Conservation (phyloP, 2,888 invertebrate genomes). For the Mythimna albipuncta region DNA sequence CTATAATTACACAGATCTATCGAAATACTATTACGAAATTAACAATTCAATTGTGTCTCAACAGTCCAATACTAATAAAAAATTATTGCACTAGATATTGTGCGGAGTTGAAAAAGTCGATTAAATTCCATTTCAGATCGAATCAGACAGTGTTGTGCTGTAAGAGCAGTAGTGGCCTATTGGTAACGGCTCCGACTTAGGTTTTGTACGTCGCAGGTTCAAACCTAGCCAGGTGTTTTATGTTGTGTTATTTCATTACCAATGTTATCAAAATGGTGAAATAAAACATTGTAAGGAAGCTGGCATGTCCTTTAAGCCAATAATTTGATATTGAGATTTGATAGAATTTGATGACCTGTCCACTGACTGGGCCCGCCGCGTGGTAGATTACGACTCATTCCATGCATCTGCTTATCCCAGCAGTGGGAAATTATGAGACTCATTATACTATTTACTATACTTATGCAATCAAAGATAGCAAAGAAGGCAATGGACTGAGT, state of each 20-base stretch:
- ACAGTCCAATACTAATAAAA: constrained; percentile 58
- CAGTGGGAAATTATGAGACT: background rate
- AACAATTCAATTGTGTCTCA: constrained; percentile 62
- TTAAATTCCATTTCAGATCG: constrained; percentile 55
- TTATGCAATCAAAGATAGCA: no score
- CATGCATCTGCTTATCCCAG: background rate
- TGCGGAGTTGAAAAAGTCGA: constrained; percentile 52
- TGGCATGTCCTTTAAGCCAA: background rate
- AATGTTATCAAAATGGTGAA: background rate
- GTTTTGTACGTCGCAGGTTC: background rate
- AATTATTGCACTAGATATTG: constrained; percentile 52
- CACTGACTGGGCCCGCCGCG: background rate
- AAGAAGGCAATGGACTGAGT: no score
- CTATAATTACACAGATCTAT: constrained; percentile 55
- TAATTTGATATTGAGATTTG: no score
- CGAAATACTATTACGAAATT: constrained; percentile 57
- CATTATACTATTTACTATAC: background rate
- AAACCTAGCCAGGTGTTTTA: no score
- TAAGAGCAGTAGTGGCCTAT: background rate
- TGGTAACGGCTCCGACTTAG: background rate
- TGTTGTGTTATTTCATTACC: background rate
- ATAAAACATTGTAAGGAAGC: background rate
- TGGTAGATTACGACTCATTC: background rate
- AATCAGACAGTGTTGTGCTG: constrained; percentile 30
- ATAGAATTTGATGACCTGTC: background rate